Conservation (phyloP, 2,888 invertebrate genomes). For the Orgyia antiqua region DNA sequence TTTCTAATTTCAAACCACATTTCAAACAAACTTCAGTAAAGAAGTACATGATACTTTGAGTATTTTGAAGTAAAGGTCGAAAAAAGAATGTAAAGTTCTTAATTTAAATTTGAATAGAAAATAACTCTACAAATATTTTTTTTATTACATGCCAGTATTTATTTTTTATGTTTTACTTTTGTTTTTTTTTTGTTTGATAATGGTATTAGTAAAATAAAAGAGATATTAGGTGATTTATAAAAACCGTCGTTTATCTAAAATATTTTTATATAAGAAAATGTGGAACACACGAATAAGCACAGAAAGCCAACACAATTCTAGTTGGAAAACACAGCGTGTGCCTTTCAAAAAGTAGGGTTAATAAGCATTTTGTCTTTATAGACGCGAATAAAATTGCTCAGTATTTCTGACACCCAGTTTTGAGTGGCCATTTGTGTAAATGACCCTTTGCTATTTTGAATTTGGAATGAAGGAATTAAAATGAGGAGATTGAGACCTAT, state of each 20-base stretch:
- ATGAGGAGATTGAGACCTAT: slow-evolving; percentile 43
- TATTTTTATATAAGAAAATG: no score
- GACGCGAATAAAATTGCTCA: slow-evolving; percentile 38
- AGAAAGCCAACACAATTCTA: slow-evolving; percentile 14
- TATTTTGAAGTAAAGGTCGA: neutral
- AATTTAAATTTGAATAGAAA: neutral
- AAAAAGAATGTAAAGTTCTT: slow-evolving; percentile 2
- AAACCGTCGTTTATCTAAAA: no score
- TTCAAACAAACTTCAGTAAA: no score
- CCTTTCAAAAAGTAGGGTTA: slow-evolving; percentile 30
- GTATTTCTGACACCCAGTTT: slow-evolving; percentile 38
- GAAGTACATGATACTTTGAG: no score
- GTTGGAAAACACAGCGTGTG: slow-evolving; percentile 25
- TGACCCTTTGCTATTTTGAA: slow-evolving; percentile 47
- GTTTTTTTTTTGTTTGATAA: no score
- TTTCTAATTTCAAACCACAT: no score
- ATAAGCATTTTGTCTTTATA: slow-evolving; percentile 46
- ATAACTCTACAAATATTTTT: no score
- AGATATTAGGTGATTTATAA: no score
- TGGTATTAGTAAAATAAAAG: no score
- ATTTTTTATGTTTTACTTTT: no score
- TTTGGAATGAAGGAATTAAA: slow-evolving; percentile 47
- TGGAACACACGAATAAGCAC: neutral
- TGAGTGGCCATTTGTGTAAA: slow-evolving; percentile 52
- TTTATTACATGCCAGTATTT: no score